These are phyloP conservation scores for Agelastica alni DNA, from an alignment of 2,888 invertebrate genomes.

Conservation along the genomic window DNA sequence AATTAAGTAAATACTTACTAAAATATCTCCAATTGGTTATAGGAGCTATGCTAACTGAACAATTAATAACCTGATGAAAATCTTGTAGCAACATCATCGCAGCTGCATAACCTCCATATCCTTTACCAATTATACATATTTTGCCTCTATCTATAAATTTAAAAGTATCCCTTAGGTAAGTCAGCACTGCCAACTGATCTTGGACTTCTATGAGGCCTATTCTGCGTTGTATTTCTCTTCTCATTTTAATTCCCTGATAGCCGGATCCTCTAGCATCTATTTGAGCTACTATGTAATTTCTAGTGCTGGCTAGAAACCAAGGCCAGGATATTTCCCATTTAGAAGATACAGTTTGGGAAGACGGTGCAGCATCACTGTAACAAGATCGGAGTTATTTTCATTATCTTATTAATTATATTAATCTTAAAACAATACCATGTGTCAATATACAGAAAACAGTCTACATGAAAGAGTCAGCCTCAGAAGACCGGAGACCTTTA, in stretches of 20 bases:
- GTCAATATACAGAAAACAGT: no score
- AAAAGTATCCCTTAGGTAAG: constrained; percentile 77
- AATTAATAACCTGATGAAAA: constrained; percentile 75
- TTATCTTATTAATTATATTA: no score
- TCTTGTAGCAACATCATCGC: constrained; percentile 80
- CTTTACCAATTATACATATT: constrained; percentile 85
- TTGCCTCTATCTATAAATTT: constrained; percentile 80
- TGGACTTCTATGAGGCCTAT: constrained; percentile 68
- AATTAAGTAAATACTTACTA: constrained; percentile 61
- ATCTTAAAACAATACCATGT: no score
- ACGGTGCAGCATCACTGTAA: constrained; percentile 76
- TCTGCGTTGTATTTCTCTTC: constrained; percentile 72
- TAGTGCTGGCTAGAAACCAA: constrained; percentile 80
- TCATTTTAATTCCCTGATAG: constrained; percentile 57
- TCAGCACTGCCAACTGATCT: constrained; percentile 65
- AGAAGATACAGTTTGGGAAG: constrained; percentile 82
- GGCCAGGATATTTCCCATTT: constrained; percentile 81
- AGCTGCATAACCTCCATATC: constrained; percentile 87
- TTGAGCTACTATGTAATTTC: constrained; percentile 83
- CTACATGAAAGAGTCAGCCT: no score
- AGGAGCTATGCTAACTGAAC: constrained; percentile 85
- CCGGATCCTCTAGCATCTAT: constrained; percentile 90
- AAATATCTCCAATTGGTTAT: constrained; percentile 83
- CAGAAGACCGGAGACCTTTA: no score
- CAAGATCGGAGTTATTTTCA: no score